Base-by-base conservation (phyloP, 2,113 vertebrate genomes). In the Monarcha castaneiventris region DNA sequence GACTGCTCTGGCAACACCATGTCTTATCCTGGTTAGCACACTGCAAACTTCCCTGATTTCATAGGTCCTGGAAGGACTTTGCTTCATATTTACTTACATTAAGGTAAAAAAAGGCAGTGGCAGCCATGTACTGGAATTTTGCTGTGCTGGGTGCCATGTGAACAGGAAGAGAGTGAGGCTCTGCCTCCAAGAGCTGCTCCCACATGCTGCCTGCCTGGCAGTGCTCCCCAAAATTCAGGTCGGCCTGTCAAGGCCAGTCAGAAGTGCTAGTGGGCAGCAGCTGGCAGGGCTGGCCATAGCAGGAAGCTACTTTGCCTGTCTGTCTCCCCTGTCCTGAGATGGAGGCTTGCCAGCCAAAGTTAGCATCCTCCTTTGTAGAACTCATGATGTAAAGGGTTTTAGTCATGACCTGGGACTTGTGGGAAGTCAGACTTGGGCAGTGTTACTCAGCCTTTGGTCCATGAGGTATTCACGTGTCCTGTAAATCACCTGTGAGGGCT, bases 401-500 rank as follows among this genome's bases (percentile, higher is more conserved):
- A 93, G 67, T 93, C 94, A 84, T 55, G 46, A 35, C 62, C 67
- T 67, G 64, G 43, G 20, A 54, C 48, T 58, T 51, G 63, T 59
- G 79, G 63, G 85, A 73, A 52, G 63, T 37, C 5, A 2, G 59
- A 88, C 49, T 10, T 54, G 59, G 33, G 72, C 85, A 69, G 85
- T 0, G 14, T 96, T 94, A 92, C 79, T 94, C 92, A 97, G 85
- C 76, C 68, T 71, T 39, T 74, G 63, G 83, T 77, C 76, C 59
- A 12, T 2, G 5, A 90, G 67, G 79, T 46, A 77, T 92, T 92
- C 90, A 93, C 27, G 43, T 96, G 94, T 37, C 68, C 72, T 81
- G 56, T 67, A 92, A 96, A n/a, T 92, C 83, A 90, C 72, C 82
- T 46, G 63, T 77, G 86, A 95, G 83, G 55, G 74, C 25, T 86